phyloP scores from a whole-genome alignment of 2,797 vertebrate genomes.

The Mus caroli region DNA sequence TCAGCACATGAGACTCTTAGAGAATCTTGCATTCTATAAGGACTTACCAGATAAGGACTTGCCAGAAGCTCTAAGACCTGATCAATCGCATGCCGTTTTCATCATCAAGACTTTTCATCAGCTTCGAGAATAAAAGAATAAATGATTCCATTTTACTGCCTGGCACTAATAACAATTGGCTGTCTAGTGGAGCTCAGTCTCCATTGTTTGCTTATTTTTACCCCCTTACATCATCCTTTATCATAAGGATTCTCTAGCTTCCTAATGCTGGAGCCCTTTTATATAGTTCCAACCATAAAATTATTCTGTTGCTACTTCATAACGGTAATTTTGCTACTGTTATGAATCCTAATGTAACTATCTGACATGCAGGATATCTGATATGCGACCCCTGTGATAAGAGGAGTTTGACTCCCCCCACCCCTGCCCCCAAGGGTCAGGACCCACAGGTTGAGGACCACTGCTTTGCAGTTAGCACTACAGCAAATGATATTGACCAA shows the following conservation, averaged over 20 bases:
- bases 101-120: slow-evolving; percentile 65
- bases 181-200: not conserved
- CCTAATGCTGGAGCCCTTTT: not conserved
- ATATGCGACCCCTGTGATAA: no score
- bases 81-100: slow-evolving; percentile 28
- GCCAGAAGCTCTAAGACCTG: slow-evolving; percentile 69
- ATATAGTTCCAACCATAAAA: not conserved
- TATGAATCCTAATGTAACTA: not conserved
- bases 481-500: not conserved
- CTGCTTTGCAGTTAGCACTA: not conserved
- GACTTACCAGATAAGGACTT: slow-evolving; percentile 75
- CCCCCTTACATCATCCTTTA: not conserved
- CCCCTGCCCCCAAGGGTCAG: not conserved
- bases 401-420: no score
- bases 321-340: not conserved
- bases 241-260: not conserved
- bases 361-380: not conserved
- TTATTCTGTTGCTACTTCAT: not conserved
- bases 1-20: slow-evolving; percentile 72
- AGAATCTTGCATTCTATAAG: not conserved
- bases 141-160: slow-evolving; percentile 72
- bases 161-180: slow-evolving; percentile 45
- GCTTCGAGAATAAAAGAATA: slow-evolving; percentile 64
- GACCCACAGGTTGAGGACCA: not conserved
- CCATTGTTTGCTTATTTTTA: not conserved